phyloP scores from a whole-genome alignment of 2,888 invertebrate species.

The Cheilosia pagana region DNA sequence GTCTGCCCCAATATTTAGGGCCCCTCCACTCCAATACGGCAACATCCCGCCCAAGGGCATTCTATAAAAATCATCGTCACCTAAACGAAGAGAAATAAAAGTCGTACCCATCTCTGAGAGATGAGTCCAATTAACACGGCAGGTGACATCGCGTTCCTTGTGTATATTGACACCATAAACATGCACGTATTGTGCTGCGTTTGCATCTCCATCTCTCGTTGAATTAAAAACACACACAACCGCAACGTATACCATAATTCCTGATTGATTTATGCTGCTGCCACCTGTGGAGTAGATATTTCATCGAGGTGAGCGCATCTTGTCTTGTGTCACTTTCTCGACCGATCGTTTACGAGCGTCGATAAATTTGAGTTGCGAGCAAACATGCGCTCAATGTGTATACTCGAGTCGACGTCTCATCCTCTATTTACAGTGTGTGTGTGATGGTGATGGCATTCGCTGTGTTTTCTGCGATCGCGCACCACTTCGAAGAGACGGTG shows the following conservation, averaged over 20 bases:
- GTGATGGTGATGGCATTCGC: slow-evolving; percentile 4
- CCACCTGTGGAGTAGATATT: slow-evolving; percentile 70
- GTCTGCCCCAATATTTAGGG: slow-evolving; percentile 13
- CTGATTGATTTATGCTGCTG: slow-evolving; percentile 68
- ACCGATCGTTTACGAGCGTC: slow-evolving; percentile 47
- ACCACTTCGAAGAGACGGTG: slow-evolving; percentile 1
- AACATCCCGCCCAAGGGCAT: slow-evolving; percentile 1
- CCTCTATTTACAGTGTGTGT: slow-evolving; percentile 6
- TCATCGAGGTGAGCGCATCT: slow-evolving; percentile 50
- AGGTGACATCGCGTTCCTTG: slow-evolving; percentile 66
- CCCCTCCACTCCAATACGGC: slow-evolving; percentile 5
- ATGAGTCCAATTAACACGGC: slow-evolving; percentile 70
- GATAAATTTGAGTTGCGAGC: slow-evolving; percentile 41
- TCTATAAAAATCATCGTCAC: slow-evolving; percentile 71
- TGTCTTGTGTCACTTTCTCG: slow-evolving; percentile 53
- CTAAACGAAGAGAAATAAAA: slow-evolving; percentile 56
- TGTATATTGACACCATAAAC: slow-evolving; percentile 65
- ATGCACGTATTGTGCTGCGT: slow-evolving; percentile 24
- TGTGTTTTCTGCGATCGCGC: slow-evolving; percentile 19
- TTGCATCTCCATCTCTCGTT: slow-evolving; percentile 22
- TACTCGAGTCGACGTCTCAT: slow-evolving; percentile 14
- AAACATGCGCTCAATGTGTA: slow-evolving; percentile 4
- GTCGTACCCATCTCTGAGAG: slow-evolving; percentile 53
- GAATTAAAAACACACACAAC: slow-evolving; percentile 22
- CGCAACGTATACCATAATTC: slow-evolving; percentile 47